These are phyloP conservation scores for Ahaetulla prasina DNA, from an alignment of 2,113 vertebrate species.

Conservation along the genomic window DNA sequence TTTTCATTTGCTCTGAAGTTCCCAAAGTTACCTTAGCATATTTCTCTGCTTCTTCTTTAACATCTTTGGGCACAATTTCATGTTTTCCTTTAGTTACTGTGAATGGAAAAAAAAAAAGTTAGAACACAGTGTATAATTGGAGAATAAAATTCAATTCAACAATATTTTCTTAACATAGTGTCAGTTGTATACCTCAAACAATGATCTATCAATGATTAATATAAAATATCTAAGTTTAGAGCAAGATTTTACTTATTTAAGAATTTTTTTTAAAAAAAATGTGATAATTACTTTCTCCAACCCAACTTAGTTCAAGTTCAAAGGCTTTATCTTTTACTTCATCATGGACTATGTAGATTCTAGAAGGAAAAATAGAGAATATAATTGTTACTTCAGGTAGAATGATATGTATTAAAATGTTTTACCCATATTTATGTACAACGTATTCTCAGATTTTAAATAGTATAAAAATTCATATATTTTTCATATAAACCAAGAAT, in stretches of 20 bases:
- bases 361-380: constrained; percentile 57
- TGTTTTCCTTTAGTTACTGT: constrained; percentile 94
- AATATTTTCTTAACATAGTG: not conserved
- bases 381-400: not conserved
- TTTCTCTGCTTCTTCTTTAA: constrained; percentile 96
- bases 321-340: constrained; percentile 99
- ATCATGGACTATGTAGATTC: constrained; percentile 98
- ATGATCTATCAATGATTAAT: not conserved
- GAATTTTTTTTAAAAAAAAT: not conserved
- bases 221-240: not conserved
- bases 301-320: constrained; percentile 98
- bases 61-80: constrained; percentile 90
- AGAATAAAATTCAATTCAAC: not conserved
- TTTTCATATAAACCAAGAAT: not conserved
- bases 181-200: not conserved
- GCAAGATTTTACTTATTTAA: not conserved
- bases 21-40: constrained; percentile 87
- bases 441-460: not conserved
- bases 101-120: constrained; percentile 25
- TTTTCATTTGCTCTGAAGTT: not conserved
- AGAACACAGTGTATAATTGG: not conserved
- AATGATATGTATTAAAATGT: not conserved
- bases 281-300: constrained; percentile 86
- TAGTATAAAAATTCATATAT: not conserved
- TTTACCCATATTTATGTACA: not conserved